A percentile compares a stretch with the other conserved stretches of the same genome.
Conservation (phyloP, 2,888 invertebrate genomes). For the Chirona hameri region DNA sequence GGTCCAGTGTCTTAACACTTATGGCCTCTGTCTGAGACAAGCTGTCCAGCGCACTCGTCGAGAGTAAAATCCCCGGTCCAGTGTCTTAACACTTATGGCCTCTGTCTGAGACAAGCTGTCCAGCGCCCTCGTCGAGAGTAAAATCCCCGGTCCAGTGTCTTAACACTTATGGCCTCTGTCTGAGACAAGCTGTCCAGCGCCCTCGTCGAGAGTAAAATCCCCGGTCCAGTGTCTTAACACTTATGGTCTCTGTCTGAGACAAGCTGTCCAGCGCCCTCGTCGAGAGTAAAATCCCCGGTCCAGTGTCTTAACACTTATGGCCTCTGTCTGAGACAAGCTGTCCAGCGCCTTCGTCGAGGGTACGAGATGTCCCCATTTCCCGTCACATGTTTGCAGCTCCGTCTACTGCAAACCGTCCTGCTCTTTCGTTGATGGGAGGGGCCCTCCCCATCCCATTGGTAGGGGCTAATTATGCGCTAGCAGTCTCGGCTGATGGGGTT, state of each 20-base stretch:
- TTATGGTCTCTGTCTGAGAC: slow-evolving; percentile 88
- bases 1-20: too few species aligned
- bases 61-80: slow-evolving; percentile 37
- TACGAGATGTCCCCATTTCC: too few species aligned
- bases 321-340: too few species aligned
- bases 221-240: slow-evolving; percentile 39
- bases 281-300: slow-evolving; percentile 61
- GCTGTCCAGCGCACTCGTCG: too few species aligned
- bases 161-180: slow-evolving; percentile 67
- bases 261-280: slow-evolving; percentile 99
- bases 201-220: slow-evolving; percentile 79
- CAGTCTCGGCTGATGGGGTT: too few species aligned
- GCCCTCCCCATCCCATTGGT: too few species aligned
- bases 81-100: slow-evolving; percentile 56
- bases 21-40: too few species aligned
- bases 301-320: slow-evolving; percentile 4
- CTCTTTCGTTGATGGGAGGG: too few species aligned
- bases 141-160: slow-evolving; percentile 40
- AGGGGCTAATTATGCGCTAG: too few species aligned
- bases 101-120: slow-evolving; percentile 99
- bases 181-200: slow-evolving; percentile 99
- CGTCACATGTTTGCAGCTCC: too few species aligned
- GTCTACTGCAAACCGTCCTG: too few species aligned
- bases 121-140: slow-evolving; percentile 94
- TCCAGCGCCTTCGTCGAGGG: too few species aligned